Base-by-base conservation (phyloP, 2,888 invertebrate species). In the Agriopis marginaria region DNA sequence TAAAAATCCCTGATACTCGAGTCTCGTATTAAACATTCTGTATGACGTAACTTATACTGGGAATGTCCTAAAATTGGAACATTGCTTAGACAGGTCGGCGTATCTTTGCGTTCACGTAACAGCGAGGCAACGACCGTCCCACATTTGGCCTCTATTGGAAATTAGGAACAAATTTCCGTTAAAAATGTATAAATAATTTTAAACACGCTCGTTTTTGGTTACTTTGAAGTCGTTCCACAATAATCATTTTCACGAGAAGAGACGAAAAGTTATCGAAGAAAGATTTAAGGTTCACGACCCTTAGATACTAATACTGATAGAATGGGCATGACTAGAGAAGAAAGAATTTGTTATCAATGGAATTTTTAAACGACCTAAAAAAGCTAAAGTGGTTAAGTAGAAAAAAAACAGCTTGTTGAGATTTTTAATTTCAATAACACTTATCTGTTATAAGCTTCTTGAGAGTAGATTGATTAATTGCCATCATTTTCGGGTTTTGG, bases 31-130 rank as follows among this genome's bases (percentile, higher is more conserved):
- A 45, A 47, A 62, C 50, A 44, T 51, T 63, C 63, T 54, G 63
- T 53, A 50, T 61, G 39, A 67, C 63, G 50, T n/a, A 61, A 69
- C 44, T 50, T 62, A 51, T 69, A 65, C 69, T 61, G 47, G 69
- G 69, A 69, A 69, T 47, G 50, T 58, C 55, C 64, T 40, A 58
- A 69, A 69, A 69, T 51, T 45, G 61, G 64, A 69, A 51, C 65
- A 58, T 61, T 55, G 14, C 12, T 32, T 58, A 53, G 63, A 62
- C 56, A 69, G 55, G 63, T 66, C 59, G 8, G 47, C 51, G 56
- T 63, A 63, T 59, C 64, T 61, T 32, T 7, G 14, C 56, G 55
- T 60, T 62, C 60, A 53, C 56, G 69, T 62, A 69, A 65, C 51
- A 50, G 5, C 50, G 49, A 70, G 70, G 54, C 66, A 59, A 59